Evolutionary conservation across 1,140 invertebrate genomes (phyloP), one percentile per base, ranked within the genome.

Genomic region (Drosophila busckii): DNA sequence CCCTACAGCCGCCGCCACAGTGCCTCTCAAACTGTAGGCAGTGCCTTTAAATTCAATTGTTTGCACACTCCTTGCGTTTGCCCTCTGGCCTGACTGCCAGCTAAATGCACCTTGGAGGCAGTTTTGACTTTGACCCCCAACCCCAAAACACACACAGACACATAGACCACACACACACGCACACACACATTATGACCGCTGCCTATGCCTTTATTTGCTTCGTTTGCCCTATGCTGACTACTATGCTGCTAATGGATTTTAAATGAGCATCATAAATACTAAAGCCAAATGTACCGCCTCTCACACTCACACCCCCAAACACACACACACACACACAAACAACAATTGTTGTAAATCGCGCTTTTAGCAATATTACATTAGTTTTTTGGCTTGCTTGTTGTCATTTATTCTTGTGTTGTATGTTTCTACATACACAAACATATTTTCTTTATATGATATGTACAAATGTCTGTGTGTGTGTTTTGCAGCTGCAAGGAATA

Each of bases 261-360:
- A 85, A 85, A 85, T 85, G 83, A 85, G 82, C 75, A 76, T 78
- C 83, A 85, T 85, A 85, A 85, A 85, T 83, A 85, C 34, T 48
- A 70, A 68, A 55, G 49, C 65, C 55, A 50, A 65, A 68, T 58
- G n/a, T 26, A 46, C 48, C 42, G 41, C 53, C 41, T 31, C 34
- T 2, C 23, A 13, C 1, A 22, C 15, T 20, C 10, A 19, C 41
- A 17, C 25, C n/a, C n/a, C n/a, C n/a, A 29, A 19, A 20, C 15
- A 17, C 26, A 31, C 3, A 22, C 23, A 25, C 6, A 19, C 1
- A 20, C n/a, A 26, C 9, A 19, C 4, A 1, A 6, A 6, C 4
- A 13, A 28, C 23, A 32, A 9, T 16, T 31, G 5, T 25, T 32
- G 13, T 25, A 15, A 7, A 25, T 40, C 4, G 38, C 19, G 31